Base-by-base conservation (phyloP, 2,113 vertebrate genomes). In the Melozone crissalis region DNA sequence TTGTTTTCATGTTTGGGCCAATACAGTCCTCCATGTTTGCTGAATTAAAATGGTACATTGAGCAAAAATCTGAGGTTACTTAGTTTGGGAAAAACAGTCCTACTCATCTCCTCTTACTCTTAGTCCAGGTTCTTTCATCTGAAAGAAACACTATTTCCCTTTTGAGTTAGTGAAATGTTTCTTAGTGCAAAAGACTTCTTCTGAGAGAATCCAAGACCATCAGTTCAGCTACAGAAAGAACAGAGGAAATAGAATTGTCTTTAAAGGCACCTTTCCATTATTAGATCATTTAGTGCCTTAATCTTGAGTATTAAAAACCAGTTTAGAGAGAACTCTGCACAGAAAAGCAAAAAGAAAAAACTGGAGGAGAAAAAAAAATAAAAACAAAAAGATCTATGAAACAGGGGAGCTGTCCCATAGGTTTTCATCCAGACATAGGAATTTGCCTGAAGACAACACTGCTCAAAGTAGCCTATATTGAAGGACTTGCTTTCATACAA, bases 321-420 rank as follows among this genome's bases (percentile, higher is more conserved):
- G 19, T n/a, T 71, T 43, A 72, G 52, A 30, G 72, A 80, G 37
- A 71, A 39, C 26, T 46, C 63, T 72, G 41, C 12, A 55, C 11
- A 46, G 33, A 73, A 73, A 33, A 49, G 30, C n/a, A 84, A 87
- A 79, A 1, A 6, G 5, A 52, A 23, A 75, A 74, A 63, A 47
- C 16, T 24, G 13, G 15, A 43, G 15, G 1, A 2, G 1, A 2
- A 5, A 62, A 39, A 46, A 47, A 62, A 31, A 20, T 1, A 75
- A 46, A 49, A 35, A 12, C 37, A 58, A 59, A 69, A 58, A 26
- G 2, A 5, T 75, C 35, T 35, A 46, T 10, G 26, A 79, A 83
- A 69, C 7, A 35, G 21, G 19, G 20, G 16, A 84, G 37, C 26
- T 67, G 52, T 52, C 18, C 62, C 30, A 39, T 10, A 76, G 11